Conservation (phyloP, 2,113 vertebrate species). For the Equus przewalskii region DNA sequence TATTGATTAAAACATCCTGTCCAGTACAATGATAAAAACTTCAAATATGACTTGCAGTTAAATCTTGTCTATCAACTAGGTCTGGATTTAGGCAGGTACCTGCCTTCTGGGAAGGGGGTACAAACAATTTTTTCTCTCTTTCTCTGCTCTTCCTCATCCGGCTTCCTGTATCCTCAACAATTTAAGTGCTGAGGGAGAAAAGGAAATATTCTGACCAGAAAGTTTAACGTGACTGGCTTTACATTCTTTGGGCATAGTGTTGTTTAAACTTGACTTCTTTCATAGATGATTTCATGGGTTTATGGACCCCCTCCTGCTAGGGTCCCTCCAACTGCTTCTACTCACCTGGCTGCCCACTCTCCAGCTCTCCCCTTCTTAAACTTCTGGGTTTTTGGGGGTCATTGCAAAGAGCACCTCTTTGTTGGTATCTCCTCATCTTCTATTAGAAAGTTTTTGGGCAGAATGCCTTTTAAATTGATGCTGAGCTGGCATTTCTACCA, state of each 20-base stretch:
- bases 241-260: neutral
- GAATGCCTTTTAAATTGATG: neutral
- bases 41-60: neutral
- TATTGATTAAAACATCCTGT: constrained; percentile 9
- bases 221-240: neutral
- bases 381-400: neutral
- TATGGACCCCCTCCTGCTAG: neutral
- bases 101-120: neutral
- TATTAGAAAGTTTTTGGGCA: neutral
- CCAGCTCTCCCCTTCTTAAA: neutral
- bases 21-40: neutral
- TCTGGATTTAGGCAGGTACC: neutral
- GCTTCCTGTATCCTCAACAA: neutral
- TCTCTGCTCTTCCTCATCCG: neutral
- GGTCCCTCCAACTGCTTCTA: neutral
- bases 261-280: neutral
- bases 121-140: neutral
- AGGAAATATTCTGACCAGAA: neutral
- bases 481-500: neutral
- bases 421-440: neutral
- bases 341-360: neutral
- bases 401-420: neutral
- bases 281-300: neutral
- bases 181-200: neutral
- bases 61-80: neutral